Evolutionary conservation across 2,113 vertebrate genomes (phyloP), one percentile per base, ranked within the genome.

Genomic region (Dromiciops gliroides): DNA sequence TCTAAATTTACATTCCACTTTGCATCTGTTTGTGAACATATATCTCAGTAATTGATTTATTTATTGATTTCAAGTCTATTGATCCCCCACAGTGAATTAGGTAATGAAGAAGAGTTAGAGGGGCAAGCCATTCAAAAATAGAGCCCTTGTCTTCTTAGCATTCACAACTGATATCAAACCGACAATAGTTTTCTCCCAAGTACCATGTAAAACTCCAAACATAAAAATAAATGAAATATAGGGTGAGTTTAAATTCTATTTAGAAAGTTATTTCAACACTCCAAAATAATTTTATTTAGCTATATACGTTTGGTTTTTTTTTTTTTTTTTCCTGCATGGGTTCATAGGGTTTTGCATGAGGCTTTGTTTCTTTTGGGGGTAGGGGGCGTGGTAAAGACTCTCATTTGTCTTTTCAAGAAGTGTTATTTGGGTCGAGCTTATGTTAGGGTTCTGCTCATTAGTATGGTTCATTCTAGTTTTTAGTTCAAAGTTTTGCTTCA

Each of bases 21-120:
- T 48, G 5, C 44, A 48, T 44, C 92, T 88, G 8, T 90, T 49
- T 51, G 11, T 94, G 25, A 89, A 91, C 14, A 67, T 90, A 67
- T 91, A 91, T 91, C 12, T 75, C 8, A 50, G 49, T 37, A 96
- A 44, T 48, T 90, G 50, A 93, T 60, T 94, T 91, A 51, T 89
- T 48, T 56, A 91, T 96, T 93, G 37, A 94, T 96, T 94, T 89
- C 50, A 60, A 94, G 48, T 2, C 52, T 12, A n/a, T 26, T 53
- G 16, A 90, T 92, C 90, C 11, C 12, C 26, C 90, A 22, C 47
- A 49, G 67, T 44, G 48, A 92, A 25, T 8, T 22, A 92, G 75
- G 9, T 19, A 49, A 50, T 50, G 28, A 48, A 44, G 28, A 91
- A 26, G 48, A 91, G 8, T 91, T 89, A 67, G 7, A 14, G 1